These are phyloP conservation scores for Chaetogeoica ovagalla DNA, from an alignment of 2,888 invertebrate genomes.

Conservation along the genomic window DNA sequence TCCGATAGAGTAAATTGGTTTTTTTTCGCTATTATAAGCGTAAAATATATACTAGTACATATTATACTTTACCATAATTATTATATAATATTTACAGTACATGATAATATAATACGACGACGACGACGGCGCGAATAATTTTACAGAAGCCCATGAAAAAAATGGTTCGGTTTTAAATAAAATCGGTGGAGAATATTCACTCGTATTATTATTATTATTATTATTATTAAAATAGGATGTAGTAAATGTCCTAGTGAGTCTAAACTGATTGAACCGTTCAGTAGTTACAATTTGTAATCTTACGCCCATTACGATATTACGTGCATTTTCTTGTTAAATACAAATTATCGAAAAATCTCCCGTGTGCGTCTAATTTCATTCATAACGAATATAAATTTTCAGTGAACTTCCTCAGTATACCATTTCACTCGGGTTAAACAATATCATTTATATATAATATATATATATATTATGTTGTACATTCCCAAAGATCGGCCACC, in stretches of 20 bases:
- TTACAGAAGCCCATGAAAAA: background rate
- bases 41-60: no score
- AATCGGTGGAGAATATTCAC: background rate
- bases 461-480: no score
- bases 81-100: background rate
- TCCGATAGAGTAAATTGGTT: background rate
- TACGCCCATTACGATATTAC: background rate
- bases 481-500: no score
- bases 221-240: no score
- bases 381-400: background rate
- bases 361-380: no score
- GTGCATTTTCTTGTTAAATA: constrained; percentile 23
- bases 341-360: constrained; percentile 13
- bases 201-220: background rate
- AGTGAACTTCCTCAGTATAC: background rate
- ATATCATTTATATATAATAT: background rate
- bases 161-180: background rate
- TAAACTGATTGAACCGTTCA: background rate
- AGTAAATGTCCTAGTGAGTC: constrained; percentile 8
- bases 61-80: background rate
- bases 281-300: background rate
- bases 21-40: background rate
- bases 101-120: background rate
- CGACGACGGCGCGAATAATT: background rate
- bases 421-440: background rate